Base-by-base conservation (phyloP, 2,113 vertebrate species). In the Melanotaenia duboulayi region DNA sequence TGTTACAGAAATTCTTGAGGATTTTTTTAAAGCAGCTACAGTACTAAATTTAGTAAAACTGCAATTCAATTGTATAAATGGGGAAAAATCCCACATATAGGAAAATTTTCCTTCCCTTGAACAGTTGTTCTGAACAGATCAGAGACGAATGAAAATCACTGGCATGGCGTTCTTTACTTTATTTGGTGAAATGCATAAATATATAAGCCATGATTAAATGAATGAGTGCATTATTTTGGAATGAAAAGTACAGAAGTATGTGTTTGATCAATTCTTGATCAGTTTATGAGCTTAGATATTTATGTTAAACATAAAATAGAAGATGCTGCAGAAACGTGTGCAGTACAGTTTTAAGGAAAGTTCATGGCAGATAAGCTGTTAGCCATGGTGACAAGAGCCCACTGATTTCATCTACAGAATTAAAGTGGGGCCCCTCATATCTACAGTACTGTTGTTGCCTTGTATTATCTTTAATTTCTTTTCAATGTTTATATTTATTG, bases 401-500 rank as follows among this genome's bases (percentile, higher is more conserved):
- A 54, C 35, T 80, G 63, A 65, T 8, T 24, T 71, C 51, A 60
- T 1, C 58, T 67, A 39, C 65, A 85, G 71, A 57, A 64, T 37
- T 48, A 69, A 28, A 48, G 39, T n/a, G 14, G 12, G 66, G 49
- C n/a, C 23, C 49, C 46, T 69, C 48, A 20, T 1, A 58, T 76
- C n/a, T 79, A 55, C 54, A 78, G 32, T 46, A 11, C 22, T 54
- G 49, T 25, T 64, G 32, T 64, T 54, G 59, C 35, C 70, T 51
- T 81, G 40, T 63, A 50, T 74, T 48, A 14, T 28, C 50, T 48
- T 48, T 4, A 13, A 17, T 44, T 62, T 65, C 44, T 13, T 60
- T 59, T 57, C 58, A 32, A 69, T 85, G 70, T 71, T 71, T 1
- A 72, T 88, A 88, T 88, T 89, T 86, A 81, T 87, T 85, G 73